A percentile compares a stretch with the other conserved stretches of the same genome.
phyloP scores from a whole-genome alignment of 2,113 vertebrate genomes.

The Poeciliopsis turrubarensis region DNA sequence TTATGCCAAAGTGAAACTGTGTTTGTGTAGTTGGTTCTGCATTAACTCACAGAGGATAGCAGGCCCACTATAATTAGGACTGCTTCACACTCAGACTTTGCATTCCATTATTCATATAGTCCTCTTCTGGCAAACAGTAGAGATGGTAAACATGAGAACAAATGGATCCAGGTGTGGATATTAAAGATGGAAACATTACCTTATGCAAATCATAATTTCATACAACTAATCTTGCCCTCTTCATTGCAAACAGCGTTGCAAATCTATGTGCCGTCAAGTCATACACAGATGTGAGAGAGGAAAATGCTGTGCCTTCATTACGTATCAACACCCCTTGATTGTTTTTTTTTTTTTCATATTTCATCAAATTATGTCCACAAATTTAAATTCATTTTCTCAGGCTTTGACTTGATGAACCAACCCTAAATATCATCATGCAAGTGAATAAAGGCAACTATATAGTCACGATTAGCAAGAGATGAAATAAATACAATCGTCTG shows the following conservation, averaged over 20 bases:
- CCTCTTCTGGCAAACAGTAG: slow-evolving; percentile 37
- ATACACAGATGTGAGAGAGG: neutral
- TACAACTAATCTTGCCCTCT: neutral
- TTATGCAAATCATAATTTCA: slow-evolving; percentile 4
- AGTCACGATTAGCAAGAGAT: no score
- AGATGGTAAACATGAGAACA: slow-evolving; percentile 44
- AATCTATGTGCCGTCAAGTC: neutral
- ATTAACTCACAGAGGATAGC: slow-evolving; percentile 19
- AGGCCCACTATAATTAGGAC: slow-evolving; percentile 50
- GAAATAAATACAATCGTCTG: no score
- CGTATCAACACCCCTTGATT: neutral
- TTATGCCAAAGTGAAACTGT: slow-evolving; percentile 15
- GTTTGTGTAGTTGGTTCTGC: slow-evolving; percentile 28
- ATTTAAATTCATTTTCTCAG: neutral
- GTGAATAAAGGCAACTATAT: no score
- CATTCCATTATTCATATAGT: slow-evolving; percentile 56
- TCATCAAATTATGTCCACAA: no score
- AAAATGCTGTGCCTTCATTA: neutral
- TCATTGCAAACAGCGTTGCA: neutral
- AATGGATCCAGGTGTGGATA: slow-evolving; percentile 52
- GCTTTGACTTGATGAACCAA: neutral
- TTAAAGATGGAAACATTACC: slow-evolving; percentile 33
- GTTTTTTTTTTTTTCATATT: neutral
- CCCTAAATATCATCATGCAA: neutral
- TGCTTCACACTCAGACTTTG: slow-evolving; percentile 27